phyloP scores from a whole-genome alignment of 37 sponge, comb jelly and placozoan genomes.

The Diacarnus erythraeanus region DNA sequence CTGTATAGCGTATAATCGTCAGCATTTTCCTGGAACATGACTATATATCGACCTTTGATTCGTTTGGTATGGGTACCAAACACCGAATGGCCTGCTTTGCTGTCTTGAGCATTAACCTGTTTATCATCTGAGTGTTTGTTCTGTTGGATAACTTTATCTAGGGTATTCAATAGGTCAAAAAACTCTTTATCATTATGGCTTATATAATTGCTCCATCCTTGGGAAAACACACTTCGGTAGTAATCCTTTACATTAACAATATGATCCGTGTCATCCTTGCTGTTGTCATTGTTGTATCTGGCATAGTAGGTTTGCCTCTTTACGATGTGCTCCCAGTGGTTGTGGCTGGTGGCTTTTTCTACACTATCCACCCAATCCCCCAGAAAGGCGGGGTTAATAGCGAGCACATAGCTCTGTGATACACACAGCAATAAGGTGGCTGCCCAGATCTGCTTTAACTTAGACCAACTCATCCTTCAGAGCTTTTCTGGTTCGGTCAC shows the following conservation, averaged over 20 bases:
- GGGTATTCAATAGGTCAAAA: neutral
- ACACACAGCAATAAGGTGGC: neutral
- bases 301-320: neutral
- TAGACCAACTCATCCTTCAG: neutral
- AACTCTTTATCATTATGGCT: constrained; percentile 9
- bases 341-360: constrained; percentile 35
- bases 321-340: constrained; percentile 56
- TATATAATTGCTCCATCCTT: neutral
- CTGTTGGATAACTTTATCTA: neutral
- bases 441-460: too few relatives aligned
- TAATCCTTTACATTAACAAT: constrained; percentile 50
- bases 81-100: neutral
- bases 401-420: too few relatives aligned
- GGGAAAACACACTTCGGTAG: constrained; percentile 31
- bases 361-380: neutral
- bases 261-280: constrained; percentile 31
- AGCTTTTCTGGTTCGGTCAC: too few relatives aligned
- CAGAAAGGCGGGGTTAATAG: too few relatives aligned
- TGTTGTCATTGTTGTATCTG: neutral
- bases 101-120: neutral
- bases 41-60: constrained; percentile 60
- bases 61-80: constrained; percentile 14
- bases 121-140: neutral
- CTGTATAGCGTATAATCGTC: constrained; percentile 49
- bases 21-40: constrained; percentile 37